phyloP scores from a whole-genome alignment of 1,140 invertebrate species.

The Theocolax elegans region DNA sequence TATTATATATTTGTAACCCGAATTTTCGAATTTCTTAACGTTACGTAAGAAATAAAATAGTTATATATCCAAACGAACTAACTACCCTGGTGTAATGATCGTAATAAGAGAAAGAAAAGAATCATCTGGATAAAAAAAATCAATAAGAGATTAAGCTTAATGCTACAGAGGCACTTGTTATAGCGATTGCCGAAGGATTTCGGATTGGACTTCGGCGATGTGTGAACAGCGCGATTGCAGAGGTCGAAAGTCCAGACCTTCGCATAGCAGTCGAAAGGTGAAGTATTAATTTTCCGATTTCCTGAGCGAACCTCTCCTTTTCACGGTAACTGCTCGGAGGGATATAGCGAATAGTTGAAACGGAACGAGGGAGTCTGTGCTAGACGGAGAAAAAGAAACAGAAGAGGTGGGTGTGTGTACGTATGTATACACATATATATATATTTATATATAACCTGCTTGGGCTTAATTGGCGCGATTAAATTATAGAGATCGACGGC shows the following conservation, averaged over 20 bases:
- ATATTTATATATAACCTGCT: neutral
- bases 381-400: neutral
- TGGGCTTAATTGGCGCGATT: slow-evolving; percentile 50
- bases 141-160: neutral
- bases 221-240: neutral
- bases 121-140: too few relatives aligned
- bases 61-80: too few relatives aligned
- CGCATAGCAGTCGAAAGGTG: neutral
- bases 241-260: neutral
- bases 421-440: too few relatives aligned
- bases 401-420: too few relatives aligned
- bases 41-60: too few relatives aligned
- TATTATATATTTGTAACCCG: too few relatives aligned
- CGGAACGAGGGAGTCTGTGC: neutral
- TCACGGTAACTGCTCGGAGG: neutral
- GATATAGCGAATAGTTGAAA: too few relatives aligned
- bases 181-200: neutral
- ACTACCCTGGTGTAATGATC: too few relatives aligned
- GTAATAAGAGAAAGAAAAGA: too few relatives aligned
- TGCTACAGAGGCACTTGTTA: neutral
- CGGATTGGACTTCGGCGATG: neutral
- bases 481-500: slow-evolving; percentile 47
- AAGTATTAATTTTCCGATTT: slow-evolving; percentile 21
- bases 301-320: neutral
- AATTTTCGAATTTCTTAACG: too few relatives aligned